A percentile compares a stretch with the other conserved stretches of the same genome.
These are phyloP conservation scores for Tetropium fuscum DNA, from an alignment of 2,888 invertebrate genomes.

Conservation along the genomic window DNA sequence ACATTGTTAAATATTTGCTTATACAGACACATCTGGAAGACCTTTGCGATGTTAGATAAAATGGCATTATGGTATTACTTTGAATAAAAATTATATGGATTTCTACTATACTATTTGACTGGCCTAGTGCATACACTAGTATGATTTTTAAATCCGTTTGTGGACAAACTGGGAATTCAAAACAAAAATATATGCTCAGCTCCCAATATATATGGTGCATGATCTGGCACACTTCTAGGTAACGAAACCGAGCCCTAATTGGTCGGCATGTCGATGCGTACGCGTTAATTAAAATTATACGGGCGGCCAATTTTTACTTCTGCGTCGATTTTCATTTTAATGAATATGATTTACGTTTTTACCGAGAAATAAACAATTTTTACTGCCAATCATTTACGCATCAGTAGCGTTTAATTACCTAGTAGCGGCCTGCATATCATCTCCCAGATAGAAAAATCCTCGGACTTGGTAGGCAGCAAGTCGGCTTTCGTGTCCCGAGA, in stretches of 20 bases:
- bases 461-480: constrained; percentile 30
- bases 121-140: no score
- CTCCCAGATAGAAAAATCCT: constrained; percentile 34
- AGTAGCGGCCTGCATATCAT: constrained; percentile 41
- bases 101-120: no score
- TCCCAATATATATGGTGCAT: not conserved
- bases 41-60: no score
- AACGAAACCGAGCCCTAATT: not conserved
- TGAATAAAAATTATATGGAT: no score
- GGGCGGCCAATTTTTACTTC: constrained; percentile 23
- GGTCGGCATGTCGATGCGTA: not conserved
- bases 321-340: constrained; percentile 40
- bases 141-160: no score
- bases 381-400: constrained; percentile 57
- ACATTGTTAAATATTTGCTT: no score
- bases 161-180: no score
- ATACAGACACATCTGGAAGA: no score
- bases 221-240: constrained; percentile 1
- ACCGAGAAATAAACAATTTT: constrained; percentile 51
- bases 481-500: constrained; percentile 52
- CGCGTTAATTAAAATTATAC: constrained; percentile 16
- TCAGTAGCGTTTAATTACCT: constrained; percentile 56
- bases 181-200: no score
- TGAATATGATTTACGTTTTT: constrained; percentile 44
- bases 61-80: no score